Conservation (phyloP, 1,140 invertebrate genomes). For the Drosophila paulistorum region DNA sequence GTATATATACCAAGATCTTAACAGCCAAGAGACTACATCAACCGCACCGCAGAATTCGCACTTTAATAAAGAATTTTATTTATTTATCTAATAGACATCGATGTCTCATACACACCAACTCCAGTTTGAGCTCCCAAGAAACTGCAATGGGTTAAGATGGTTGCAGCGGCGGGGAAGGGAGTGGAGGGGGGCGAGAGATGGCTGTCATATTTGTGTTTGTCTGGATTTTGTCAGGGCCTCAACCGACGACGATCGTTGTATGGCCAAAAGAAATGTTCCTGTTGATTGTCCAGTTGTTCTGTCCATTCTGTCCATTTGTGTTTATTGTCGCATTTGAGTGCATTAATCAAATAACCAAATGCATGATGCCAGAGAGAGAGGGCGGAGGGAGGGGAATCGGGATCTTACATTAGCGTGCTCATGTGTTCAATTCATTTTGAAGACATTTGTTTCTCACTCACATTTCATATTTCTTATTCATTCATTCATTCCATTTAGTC, state of each 20-base stretch:
- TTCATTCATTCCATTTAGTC: slow-evolving; percentile 19
- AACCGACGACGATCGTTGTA: neutral
- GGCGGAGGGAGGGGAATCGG: neutral
- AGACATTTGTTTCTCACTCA: slow-evolving; percentile 19
- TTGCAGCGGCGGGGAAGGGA: neutral
- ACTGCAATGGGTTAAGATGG: no score
- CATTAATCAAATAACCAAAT: slow-evolving; percentile 71
- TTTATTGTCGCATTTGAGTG: slow-evolving; percentile 79
- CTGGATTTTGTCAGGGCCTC: slow-evolving; percentile 16
- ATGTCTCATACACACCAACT: slow-evolving; percentile 11
- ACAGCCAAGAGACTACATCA: slow-evolving; percentile 34
- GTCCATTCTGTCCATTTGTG: slow-evolving; percentile 39
- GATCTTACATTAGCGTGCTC: slow-evolving; percentile 64
- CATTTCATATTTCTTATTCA: slow-evolving; percentile 4
- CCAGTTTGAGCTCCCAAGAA: neutral
- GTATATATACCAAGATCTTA: neutral
- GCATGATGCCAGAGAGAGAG: slow-evolving; percentile 22
- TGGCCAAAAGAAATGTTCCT: slow-evolving; percentile 10
- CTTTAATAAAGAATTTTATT: slow-evolving; percentile 77
- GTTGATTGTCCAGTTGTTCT: slow-evolving; percentile 13
- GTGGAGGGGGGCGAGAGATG: neutral
- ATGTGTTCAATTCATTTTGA: slow-evolving; percentile 45
- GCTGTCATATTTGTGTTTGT: slow-evolving; percentile 67
- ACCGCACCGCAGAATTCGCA: slow-evolving; percentile 74
- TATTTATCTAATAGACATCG: slow-evolving; percentile 77